A percentile compares a stretch with the other conserved stretches of the same genome.
These are phyloP conservation scores for Scotopteryx bipunctaria DNA, from an alignment of 2,888 invertebrate species.

Conservation along the genomic window DNA sequence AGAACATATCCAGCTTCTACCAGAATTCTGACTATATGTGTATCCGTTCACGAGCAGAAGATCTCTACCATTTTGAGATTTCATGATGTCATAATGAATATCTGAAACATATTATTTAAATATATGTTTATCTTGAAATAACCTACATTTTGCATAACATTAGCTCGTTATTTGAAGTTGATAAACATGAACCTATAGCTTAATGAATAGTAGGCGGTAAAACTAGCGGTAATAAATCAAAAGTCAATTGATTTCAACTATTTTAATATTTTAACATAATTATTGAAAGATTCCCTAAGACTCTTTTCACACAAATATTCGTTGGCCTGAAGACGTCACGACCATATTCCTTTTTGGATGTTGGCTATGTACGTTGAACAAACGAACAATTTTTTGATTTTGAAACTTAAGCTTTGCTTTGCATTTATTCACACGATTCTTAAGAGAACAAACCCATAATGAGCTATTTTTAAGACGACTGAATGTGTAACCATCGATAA, in stretches of 20 bases:
- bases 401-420: constrained; percentile 43
- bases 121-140: neutral
- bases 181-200: no score
- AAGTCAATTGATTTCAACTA: no score
- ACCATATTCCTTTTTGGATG: constrained; percentile 10
- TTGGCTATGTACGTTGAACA: constrained; percentile 36
- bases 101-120: neutral
- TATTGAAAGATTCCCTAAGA: no score
- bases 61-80: constrained; percentile 23
- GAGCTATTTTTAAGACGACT: neutral
- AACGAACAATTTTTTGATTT: constrained; percentile 23
- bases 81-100: constrained; percentile 16
- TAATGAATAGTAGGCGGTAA: no score
- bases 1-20: constrained; percentile 21
- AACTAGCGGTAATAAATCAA: no score
- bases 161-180: no score
- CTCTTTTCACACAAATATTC: neutral
- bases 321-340: neutral
- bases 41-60: constrained; percentile 22
- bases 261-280: no score
- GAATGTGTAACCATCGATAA: constrained; percentile 20
- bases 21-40: neutral
- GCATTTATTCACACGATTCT: constrained; percentile 38
- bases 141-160: no score
- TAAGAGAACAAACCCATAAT: constrained; percentile 25